A percentile compares a stretch with the other conserved stretches of the same genome.
phyloP scores from a whole-genome alignment of 2,797 vertebrate genomes.

The Cercopithecus neglectus region DNA sequence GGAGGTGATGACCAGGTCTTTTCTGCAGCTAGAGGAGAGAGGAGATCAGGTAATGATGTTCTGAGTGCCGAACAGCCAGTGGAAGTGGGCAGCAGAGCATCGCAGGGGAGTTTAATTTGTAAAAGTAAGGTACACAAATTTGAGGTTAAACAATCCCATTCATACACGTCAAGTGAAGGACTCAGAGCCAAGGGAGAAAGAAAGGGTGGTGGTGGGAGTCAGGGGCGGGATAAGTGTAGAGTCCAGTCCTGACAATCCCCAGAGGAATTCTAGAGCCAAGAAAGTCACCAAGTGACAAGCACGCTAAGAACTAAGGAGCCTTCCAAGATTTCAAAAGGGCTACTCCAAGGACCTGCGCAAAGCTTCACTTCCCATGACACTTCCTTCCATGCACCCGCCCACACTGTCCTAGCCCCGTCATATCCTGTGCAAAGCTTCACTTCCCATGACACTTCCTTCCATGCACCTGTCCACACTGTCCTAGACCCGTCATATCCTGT shows the following conservation, averaged over 20 bases:
- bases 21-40: not conserved
- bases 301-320: not conserved
- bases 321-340: not conserved
- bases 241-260: not conserved
- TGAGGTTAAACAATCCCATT: not conserved
- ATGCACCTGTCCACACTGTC: too few species aligned
- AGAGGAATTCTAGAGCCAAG: not conserved
- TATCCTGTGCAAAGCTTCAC: too few species aligned
- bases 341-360: not conserved
- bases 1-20: not conserved
- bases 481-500: too few species aligned
- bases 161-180: not conserved
- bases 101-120: not conserved
- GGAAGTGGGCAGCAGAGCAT: not conserved
- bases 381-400: too few species aligned
- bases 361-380: too few species aligned
- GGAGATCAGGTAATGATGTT: not conserved
- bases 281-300: not conserved
- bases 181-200: not conserved
- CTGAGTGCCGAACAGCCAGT: not conserved
- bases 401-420: too few species aligned
- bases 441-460: too few species aligned
- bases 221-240: not conserved
- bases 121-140: not conserved
- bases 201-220: not conserved